Evolutionary conservation across 2,888 invertebrate species (phyloP), one percentile per base, ranked within the genome.

Genomic region (Callosobruchus maculatus): DNA sequence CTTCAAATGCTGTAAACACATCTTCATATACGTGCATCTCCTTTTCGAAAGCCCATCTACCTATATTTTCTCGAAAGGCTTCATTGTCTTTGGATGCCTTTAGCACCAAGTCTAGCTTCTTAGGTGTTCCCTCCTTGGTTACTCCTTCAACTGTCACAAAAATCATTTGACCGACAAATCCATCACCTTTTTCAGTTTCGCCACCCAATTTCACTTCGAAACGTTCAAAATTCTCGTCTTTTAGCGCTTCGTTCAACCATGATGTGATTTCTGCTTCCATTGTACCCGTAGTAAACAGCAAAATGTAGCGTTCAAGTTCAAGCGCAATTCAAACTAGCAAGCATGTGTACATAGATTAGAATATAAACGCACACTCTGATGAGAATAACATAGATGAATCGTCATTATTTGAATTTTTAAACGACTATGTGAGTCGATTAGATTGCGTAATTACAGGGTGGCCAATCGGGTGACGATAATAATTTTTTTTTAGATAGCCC

Each of bases 1-100:
- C 30, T 30, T 72, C 31, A 68, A 72, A 72, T 9, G 69, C 31
- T 18, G 68, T 18, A 18, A 72, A 30, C 18, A 72, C 69, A 18
- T 26, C 69, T 30, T 68, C 49, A 21, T 72, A 72, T 3, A 72
- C 68, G 20, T 68, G 49, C 5, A 21, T 68, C 31, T 72, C 72
- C 13, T 49, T 3, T 49, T 49, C 49, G 18, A 49, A 49, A 49
- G 49, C 49, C 13, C 1, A 7, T 49, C 5, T 18, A 13, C 49
- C 49, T 18, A 49, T 49, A 13, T 49, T 18, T 49, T 49, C 49
- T 13, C 49, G 49, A 13, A 49, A 49, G 13, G 49, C 13, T 13
- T 49, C 13, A 49, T 49, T 49, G 13, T 49, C 49, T 13, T 49
- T 49, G 49, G 49, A 49, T 49, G 13, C 49, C 49, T 49, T 49